Evolutionary conservation across 2,888 invertebrate species (phyloP).

Genomic region (Willowsia nigromaculata): DNA sequence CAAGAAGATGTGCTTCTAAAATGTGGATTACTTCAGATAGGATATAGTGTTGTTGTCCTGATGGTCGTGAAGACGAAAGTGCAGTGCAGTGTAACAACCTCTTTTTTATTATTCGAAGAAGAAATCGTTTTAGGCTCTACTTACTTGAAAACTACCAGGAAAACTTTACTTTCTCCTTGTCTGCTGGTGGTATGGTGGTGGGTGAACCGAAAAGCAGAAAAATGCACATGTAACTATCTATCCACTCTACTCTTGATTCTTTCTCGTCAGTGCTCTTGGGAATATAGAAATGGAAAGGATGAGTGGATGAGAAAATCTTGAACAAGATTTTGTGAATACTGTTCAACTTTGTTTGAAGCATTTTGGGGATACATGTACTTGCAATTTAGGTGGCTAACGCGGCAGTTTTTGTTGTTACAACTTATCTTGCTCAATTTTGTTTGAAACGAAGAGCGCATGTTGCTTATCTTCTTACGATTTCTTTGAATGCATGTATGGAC

Average conservation of each 20-base stretch:
- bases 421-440: background rate
- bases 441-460: background rate
- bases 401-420: background rate
- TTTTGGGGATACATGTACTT: constrained; percentile 17
- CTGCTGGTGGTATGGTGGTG: too few relatives aligned
- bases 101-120: background rate
- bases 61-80: background rate
- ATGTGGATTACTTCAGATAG: constrained; percentile 18
- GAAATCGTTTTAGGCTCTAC: constrained; percentile 14
- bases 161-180: constrained; percentile 7
- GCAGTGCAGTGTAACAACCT: constrained; percentile 53
- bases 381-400: background rate
- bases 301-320: constrained; percentile 53
- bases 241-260: background rate
- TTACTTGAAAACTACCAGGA: constrained; percentile 16
- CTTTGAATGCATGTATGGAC: background rate
- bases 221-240: constrained; percentile 21
- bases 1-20: background rate
- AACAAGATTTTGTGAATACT: constrained; percentile 35
- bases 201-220: constrained; percentile 32
- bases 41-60: background rate
- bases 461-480: background rate
- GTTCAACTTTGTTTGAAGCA: constrained; percentile 26
- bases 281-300: constrained; percentile 37
- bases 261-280: constrained; percentile 20